Base-by-base conservation (phyloP, 2,113 vertebrate genomes). In the Bos javanicus region DNA sequence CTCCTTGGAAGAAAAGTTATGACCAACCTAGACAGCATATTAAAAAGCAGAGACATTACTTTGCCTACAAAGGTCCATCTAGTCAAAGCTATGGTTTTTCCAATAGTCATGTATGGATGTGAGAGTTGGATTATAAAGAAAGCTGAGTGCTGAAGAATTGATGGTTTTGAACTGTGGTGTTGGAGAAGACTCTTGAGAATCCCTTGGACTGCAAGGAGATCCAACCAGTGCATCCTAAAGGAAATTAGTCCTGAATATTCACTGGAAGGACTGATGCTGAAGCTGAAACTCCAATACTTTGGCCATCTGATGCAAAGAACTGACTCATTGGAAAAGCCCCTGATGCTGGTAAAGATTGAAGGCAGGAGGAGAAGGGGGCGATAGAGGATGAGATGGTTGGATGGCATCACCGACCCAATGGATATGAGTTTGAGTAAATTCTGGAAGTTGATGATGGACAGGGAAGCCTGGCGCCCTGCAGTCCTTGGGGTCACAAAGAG, bases 291-390 rank as follows among this genome's bases (percentile, higher is more conserved):
- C 16, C 64, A 67, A 19, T 67, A 2, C 16, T 67, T 67, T 67
- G 16, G 16, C 1, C 64, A 67, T 4, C 33, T 36, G 33, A 67
- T 19, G 64, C 0, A 0, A 67, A n/a, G 16, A 10, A 10, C 33
- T 67, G 33, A 67, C 33, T 67, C 8, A 21, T 2, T 67, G 33
- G 33, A 67, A 67, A 67, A 36, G 64, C 36, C 33, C 64, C 64
- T 36, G 64, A 67, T 67, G n/a, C 17, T 36, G n/a, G 8, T 17
- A 21, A 21, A 71, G 64, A 71, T 6, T 36, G 64, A 71, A 21
- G 64, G 64, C 2, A 0, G 0, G 17, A 71, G 9, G 17, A 36
- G 9, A 71, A 71, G 64, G 17, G 64, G 17, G 36, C 0, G 0
- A 36, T 17, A 71, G n/a, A 71, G 4, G 17, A 71, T 23, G 64